phyloP scores from a whole-genome alignment of 2,113 vertebrate species.

The Spheniscus mendiculus region DNA sequence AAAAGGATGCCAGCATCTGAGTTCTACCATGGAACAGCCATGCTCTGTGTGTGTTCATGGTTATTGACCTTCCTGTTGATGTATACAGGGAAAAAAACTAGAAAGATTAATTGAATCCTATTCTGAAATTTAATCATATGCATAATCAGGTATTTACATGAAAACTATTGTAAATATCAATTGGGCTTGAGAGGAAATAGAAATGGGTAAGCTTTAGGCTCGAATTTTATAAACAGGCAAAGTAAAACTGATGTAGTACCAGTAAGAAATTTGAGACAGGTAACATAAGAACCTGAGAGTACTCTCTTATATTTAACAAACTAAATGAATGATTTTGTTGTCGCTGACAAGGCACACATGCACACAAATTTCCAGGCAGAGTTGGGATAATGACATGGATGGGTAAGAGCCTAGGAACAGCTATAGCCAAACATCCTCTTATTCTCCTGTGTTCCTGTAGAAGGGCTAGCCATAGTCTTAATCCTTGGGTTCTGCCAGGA shows the following conservation, averaged over 20 bases:
- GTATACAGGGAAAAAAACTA: not conserved
- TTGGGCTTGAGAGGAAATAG: not conserved
- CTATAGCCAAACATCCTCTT: not conserved
- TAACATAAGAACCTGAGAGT: not conserved
- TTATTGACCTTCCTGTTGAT: not conserved
- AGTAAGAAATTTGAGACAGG: not conserved
- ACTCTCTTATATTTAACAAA: not conserved
- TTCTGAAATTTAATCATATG: not conserved
- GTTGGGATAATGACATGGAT: not conserved
- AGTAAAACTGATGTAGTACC: not conserved
- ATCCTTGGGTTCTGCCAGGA: not conserved
- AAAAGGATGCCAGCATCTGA: not conserved
- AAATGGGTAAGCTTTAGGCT: not conserved
- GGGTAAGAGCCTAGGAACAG: not conserved
- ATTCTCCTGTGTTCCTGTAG: not conserved
- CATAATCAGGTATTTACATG: not conserved
- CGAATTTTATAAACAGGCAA: not conserved
- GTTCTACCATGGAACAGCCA: not conserved
- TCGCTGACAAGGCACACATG: rapidly evolving
- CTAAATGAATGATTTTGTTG: not conserved
- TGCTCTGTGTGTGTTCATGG: not conserved
- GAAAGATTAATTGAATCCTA: not conserved
- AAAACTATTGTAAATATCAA: not conserved
- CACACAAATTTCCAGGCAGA: not conserved
- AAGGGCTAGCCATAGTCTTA: not conserved